Conservation (phyloP, 2,113 vertebrate species). For the Donacobius atricapilla region DNA sequence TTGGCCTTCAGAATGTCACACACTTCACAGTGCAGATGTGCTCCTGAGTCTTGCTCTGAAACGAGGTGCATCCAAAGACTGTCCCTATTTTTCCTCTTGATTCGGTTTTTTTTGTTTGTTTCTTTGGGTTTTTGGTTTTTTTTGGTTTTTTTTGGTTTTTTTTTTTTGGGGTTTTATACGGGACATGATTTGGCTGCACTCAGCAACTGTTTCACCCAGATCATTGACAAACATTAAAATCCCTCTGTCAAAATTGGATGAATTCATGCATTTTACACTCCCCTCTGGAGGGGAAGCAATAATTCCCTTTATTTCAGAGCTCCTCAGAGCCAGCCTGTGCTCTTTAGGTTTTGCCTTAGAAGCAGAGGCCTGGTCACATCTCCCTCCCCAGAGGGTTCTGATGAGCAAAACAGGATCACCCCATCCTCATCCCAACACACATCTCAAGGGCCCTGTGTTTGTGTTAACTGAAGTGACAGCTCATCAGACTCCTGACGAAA, state of each 20-base stretch:
- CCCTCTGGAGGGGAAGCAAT: not conserved
- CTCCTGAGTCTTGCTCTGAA: rapidly evolving
- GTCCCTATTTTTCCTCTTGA: not conserved
- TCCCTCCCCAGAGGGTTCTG: not conserved
- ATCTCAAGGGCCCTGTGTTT: not conserved
- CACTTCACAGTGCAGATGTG: not conserved
- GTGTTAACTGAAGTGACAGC: not conserved
- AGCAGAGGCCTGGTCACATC: not conserved
- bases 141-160: too few relatives aligned
- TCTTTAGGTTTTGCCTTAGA: not conserved
- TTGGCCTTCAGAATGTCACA: not conserved
- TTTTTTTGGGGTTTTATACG: too few relatives aligned
- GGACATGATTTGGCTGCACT: not conserved
- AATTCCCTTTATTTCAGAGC: not conserved
- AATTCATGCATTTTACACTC: not conserved
- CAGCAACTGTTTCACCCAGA: not conserved
- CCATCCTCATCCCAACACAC: not conserved
- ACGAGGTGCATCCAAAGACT: not conserved
- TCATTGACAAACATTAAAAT: not conserved
- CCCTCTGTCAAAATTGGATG: not conserved
- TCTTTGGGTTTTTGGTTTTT: too few relatives aligned
- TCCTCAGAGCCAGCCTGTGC: not conserved
- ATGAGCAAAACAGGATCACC: not conserved
- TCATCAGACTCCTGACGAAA: not conserved
- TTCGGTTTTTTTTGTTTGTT: not conserved